Base-by-base conservation (phyloP, 2,888 invertebrate species). In the Cantharis rustica region DNA sequence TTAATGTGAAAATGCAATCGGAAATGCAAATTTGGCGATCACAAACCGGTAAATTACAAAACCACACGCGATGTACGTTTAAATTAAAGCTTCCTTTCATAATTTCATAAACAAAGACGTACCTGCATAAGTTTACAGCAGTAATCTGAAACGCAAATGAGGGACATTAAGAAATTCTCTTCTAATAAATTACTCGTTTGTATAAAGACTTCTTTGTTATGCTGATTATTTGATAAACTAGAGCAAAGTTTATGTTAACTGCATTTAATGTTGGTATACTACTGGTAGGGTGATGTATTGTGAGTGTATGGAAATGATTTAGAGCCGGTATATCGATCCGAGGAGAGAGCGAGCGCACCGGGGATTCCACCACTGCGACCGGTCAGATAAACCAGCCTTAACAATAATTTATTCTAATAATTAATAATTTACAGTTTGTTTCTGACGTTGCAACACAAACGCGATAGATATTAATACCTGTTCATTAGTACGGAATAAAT, bases 1-100 rank as follows among this genome's bases (percentile, higher is more conserved):
- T 83, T 83, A 82, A 83, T 80, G 81, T 80, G 80, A 80, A 78
- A 81, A 80, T 80, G 81, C 82, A 81, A 82, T 82, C 81, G 81
- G 82, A 82, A 82, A 82, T 80, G 79, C 79, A 81, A 79, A 83
- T 81, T 83, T 80, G 79, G 79, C 76, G 78, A 80, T 79, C 73
- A 61, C 62, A 68, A 64, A 72, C 69, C 64, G 69, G 73, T 74
- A 77, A 77, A 74, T 77, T 74, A 77, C 64, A 11, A 64, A 62
- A 13, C 63, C 31, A 47, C 69, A 73, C 73, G 63, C 73, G 71
- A 74, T 70, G 73, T 20, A 61, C 61, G 20, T 62, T 64, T 63
- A 17, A 63, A 68, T 73, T 70, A 63, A 72, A 47, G 66, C 26
- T 71, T 72, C 31, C 63, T 68, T 47, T 47, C 23, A 71, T 68